Evolutionary conservation across 2,797 vertebrate genomes (phyloP), one percentile per base, ranked within the genome.

Genomic region (Danio kyathit): DNA sequence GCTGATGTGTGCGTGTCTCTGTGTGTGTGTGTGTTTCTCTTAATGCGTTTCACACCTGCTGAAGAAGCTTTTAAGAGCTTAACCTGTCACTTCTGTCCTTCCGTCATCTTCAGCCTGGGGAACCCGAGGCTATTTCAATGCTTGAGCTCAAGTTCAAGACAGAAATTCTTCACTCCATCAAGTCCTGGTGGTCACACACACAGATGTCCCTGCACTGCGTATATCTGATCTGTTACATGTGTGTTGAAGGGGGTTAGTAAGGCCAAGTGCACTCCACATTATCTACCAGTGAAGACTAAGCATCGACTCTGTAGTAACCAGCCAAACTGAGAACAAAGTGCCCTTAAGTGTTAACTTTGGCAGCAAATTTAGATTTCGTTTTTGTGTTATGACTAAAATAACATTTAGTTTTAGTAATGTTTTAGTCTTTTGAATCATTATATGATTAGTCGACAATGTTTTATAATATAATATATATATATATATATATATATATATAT

Each of bases 21-120:
- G 16, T n/a, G 46, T 13, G 13, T 56, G 29, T 48, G 51, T 66
- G 21, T 44, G 16, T 29, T n/a, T 29, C 1, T 48, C 41, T 5
- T 59, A 60, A 81, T 38, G 5, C 66, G 60, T 52, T 21, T 13
- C 16, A 71, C 71, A 63, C 48, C 82, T 64, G 41, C 67, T 61
- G 63, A 80, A 78, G 74, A 83, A 80, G 77, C 77, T 83, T 83
- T 85, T 74, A 78, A 80, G 43, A 80, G 74, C 73, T 85, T 83
- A 85, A 56, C 52, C 40, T 69, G 65, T 71, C 66, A 76, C 21
- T 71, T 11, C 14, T 13, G 14, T 49, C 16, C 66, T 43, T 57
- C 29, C 52, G 11, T 43, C 19, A 19, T 44, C 61, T 61, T 71
- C 13, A 76, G 17, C 17, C 46, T 63, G 71, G 43, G 51, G 60